Evolutionary conservation across 2,888 invertebrate genomes (phyloP).

Genomic region (Formica aserva): DNA sequence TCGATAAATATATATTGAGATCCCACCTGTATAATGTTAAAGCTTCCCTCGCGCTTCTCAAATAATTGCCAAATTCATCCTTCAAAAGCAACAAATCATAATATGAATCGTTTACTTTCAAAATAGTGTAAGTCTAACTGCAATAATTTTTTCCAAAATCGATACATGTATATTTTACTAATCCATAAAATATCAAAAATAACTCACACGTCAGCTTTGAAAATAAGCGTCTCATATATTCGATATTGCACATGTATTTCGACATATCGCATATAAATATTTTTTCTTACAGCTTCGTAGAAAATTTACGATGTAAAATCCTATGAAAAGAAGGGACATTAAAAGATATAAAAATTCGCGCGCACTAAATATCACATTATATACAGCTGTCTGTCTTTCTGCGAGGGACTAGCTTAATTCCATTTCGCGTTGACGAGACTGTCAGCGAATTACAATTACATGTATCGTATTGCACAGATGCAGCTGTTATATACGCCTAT

Average conservation of each 20-base stretch:
- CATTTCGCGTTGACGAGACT: conserved; percentile 46
- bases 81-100: neutral
- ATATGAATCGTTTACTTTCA: conserved; percentile 9
- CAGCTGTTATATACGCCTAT: conserved; percentile 32
- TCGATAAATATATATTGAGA: conserved; percentile 12
- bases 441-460: conserved; percentile 58
- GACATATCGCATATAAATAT: conserved; percentile 24
- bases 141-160: neutral
- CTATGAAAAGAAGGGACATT: conserved; percentile 35
- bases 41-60: neutral
- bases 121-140: neutral
- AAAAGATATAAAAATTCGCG: conserved; percentile 49
- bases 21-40: neutral
- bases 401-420: conserved; percentile 81
- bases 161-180: neutral
- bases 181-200: neutral
- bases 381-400: conserved; percentile 80
- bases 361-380: conserved; percentile 82
- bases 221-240: conserved; percentile 11
- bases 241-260: conserved; percentile 65
- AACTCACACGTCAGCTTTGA: neutral
- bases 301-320: conserved; percentile 12
- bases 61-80: neutral
- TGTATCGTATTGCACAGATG: conserved; percentile 46
- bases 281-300: neutral